phyloP scores from a whole-genome alignment of 2,113 vertebrate genomes.

The Paracanthobrama guichenoti region DNA sequence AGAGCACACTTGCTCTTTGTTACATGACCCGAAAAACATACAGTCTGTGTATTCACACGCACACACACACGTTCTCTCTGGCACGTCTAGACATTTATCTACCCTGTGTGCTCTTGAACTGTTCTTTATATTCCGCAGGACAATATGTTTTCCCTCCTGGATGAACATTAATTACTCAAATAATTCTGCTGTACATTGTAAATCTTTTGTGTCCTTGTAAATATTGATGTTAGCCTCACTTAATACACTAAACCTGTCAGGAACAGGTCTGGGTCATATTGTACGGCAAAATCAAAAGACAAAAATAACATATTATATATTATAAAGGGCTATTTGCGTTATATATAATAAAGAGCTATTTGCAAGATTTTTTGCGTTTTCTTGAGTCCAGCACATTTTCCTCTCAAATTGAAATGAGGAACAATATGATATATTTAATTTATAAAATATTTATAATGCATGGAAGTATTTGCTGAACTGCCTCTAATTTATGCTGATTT shows the following conservation, averaged over 20 bases:
- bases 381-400: not conserved
- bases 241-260: not conserved
- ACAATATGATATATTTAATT: not conserved
- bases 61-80: constrained; percentile 19
- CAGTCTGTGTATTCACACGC: constrained; percentile 24
- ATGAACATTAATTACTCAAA: not conserved
- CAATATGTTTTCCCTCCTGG: not conserved
- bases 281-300: not conserved
- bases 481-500: not conserved
- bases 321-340: not conserved
- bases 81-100: constrained; percentile 24
- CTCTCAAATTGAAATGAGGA: not conserved
- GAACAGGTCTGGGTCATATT: not conserved
- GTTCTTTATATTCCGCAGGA: not conserved
- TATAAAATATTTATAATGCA: not conserved
- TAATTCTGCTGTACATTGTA: not conserved
- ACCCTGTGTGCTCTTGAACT: not conserved
- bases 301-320: not conserved
- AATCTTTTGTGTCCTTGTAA: constrained; percentile 16
- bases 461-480: not conserved
- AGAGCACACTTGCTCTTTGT: constrained; percentile 39
- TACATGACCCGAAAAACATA: constrained; percentile 25
- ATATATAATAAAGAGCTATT: not conserved
- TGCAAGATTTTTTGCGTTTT: not conserved
- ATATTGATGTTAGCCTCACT: not conserved